Evolutionary conservation across 1,140 invertebrate genomes (phyloP), one percentile per base, ranked within the genome.

Genomic region (Cotesia chilonis): DNA sequence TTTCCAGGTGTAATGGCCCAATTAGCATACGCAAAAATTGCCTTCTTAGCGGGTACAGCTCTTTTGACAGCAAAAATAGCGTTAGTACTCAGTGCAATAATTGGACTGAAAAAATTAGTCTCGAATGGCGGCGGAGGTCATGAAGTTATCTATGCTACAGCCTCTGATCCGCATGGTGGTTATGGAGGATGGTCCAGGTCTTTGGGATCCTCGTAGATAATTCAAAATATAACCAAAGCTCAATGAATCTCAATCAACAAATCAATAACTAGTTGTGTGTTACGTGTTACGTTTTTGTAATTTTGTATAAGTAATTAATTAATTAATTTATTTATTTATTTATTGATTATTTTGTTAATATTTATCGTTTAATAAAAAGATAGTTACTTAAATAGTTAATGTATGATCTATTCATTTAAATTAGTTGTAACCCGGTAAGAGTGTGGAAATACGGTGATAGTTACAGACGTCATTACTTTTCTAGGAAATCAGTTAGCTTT

Each of bases 21-120:
- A 83, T 80, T 92, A 82, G 89, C 91, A 57, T 89, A 92, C 73
- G 91, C 90, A 5, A 92, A 91, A 83, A 89, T 92, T 51, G 90
- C 91, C 6, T 88, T 92, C 63, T 82, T 92, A 47, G 90, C 91
- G 12, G 91, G 91, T 20, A 89, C 90, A 2, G 92, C 92, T 7
- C 83, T 93, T 41, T 83, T 93, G 4, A 89, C 92, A 28, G 89
- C 91, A 1, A 93, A 93, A 80, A 89, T 93, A 52, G 91, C 91
- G 0, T 79, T 92, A 7, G 84, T 92, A 57, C 79, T 92, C n/a
- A 91, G 91, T 2, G 87, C 89, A 2, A 88, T 92, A 77, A 89
- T 90, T 73, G 89, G 90, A 68, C 76, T 92, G 78, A 92, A 92
- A 82, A 92, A 92, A 80, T 85, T 87, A 64, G 86, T 87, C 4